Evolutionary conservation across 2,113 vertebrate genomes (phyloP).

Genomic region (Phoxinus phoxinus): DNA sequence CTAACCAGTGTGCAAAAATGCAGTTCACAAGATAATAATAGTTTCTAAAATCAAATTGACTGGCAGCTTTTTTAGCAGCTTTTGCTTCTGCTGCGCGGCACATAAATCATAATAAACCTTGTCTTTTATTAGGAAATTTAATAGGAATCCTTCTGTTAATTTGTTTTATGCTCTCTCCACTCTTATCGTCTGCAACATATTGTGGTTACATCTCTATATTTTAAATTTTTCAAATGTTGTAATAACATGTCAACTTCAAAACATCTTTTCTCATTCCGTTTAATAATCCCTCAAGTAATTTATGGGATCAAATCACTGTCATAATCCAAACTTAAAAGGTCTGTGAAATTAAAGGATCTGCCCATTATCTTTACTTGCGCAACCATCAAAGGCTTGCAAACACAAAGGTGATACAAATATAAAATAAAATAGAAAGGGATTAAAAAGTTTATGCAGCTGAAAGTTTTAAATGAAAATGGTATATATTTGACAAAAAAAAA

Average conservation of each 20-base stretch:
- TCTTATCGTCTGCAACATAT: background rate
- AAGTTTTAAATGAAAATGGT: background rate
- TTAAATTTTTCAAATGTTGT: conserved; percentile 1
- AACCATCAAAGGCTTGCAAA: conserved; percentile 16
- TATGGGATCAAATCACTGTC: conserved; percentile 6
- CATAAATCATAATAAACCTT: conserved; percentile 9
- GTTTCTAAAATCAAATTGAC: background rate
- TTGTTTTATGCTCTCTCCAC: background rate
- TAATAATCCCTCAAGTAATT: conserved; percentile 5
- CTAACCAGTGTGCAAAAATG: background rate
- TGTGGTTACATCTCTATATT: background rate
- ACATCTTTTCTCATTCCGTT: conserved; percentile 10
- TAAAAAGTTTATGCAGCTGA: background rate
- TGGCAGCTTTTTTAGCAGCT: background rate
- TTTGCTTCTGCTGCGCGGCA: background rate
- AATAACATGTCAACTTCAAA: background rate
- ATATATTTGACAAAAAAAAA: background rate
- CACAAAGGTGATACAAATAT: background rate
- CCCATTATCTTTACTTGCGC: background rate
- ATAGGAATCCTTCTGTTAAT: background rate
- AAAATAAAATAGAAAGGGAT: background rate
- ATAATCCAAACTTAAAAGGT: conserved; percentile 17
- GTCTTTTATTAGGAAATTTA: background rate
- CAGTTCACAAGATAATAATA: background rate
- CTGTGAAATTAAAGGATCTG: background rate